Evolutionary conservation across 2,888 invertebrate genomes (phyloP), one percentile per base, ranked within the genome.

Genomic region (Drosophila hawaiiensis): DNA sequence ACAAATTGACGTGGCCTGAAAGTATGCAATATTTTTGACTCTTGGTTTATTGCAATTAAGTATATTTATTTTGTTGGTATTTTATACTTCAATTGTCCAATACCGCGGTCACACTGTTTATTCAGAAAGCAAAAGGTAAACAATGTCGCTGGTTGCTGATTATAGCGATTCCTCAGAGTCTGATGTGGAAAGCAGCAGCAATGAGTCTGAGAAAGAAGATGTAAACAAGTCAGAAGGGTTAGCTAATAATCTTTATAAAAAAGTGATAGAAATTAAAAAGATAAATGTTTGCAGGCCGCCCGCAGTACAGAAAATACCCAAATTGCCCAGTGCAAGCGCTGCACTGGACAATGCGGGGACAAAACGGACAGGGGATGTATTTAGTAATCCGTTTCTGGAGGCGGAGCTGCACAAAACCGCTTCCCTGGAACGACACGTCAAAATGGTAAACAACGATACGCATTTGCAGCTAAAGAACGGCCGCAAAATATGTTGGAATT

Each of bases 401-500:
- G 98, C 97, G 1, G 98, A 98, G 92, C 95, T 96, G 91, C 97
- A 97, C 1, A 97, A 98, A 92, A 96, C 96, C 69, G 97, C 97
- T 19, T 96, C 97, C 68, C 94, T 98, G 53, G 97, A 98, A 90
- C 97, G 97, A 90, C 98, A 98, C 92, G 98, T 98, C 0, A 98
- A 98, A 95, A 97, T 98, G 97, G 97, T 96, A 84, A 95, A 95
- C 92, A 95, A 95, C 77, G 95, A 95, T 92, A 95, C 95, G 79
- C 95, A 96, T 91, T 95, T 96, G n/a, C 95, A 95, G 85, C 95
- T 96, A 93, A 97, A 97, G 83, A 97, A 97, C 91, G 97, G 97
- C 0, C 97, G 96, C 89, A 97, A 97, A 92, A 96, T 98, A 73
- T 98, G 98, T 93, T 98, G 97, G 97, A 98, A 97, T 93, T 97